Base-by-base conservation (phyloP, 2,888 invertebrate genomes). In the Chironomus tentans region DNA sequence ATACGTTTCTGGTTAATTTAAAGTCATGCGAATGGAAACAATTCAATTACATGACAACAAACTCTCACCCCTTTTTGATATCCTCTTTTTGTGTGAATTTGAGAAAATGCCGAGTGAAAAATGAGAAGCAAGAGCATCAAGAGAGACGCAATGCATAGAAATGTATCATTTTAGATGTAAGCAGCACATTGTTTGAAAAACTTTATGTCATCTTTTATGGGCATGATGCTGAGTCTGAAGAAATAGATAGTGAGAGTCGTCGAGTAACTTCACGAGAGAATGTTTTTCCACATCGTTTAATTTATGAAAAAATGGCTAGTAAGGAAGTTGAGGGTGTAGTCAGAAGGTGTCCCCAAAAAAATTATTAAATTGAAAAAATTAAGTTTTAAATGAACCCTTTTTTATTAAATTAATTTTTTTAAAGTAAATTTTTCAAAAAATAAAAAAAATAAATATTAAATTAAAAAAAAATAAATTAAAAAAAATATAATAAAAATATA, bases 241-340 rank as follows among this genome's bases (percentile, higher is more conserved):
- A 21, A 62, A 12, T 4, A 21, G 21, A 62, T 18, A 62, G 12
- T 3, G 15, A 15, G 15, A 62, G 22, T 22, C 21, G 21, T 10
- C 2, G 62, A 12, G 18, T 5, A 62, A 22, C 62, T 62, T 5
- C 62, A 12, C 62, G 3, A 21, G 21, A 18, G 21, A 22, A 22
- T 24, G 65, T 13, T 68, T 56, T 76, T 76, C 76, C 68, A 68
- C 69, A 68, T 68, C 68, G 68, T 7, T 75, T 22, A 21, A n/a
- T n/a, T 13, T 18, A 15, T 24, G 21, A 24, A 68, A 48, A n/a
- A 68, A 46, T 10, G 10, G 38, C 10, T 10, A 38, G 38, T 38
- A 38, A 38, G 22, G 38, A 69, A 46, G n/a, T n/a, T n/a, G n/a
- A n/a, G n/a, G n/a, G n/a, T n/a, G n/a, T n/a, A n/a, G n/a, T n/a